phyloP scores from a whole-genome alignment of 2,113 vertebrate species.

The Mustelus asterias region DNA sequence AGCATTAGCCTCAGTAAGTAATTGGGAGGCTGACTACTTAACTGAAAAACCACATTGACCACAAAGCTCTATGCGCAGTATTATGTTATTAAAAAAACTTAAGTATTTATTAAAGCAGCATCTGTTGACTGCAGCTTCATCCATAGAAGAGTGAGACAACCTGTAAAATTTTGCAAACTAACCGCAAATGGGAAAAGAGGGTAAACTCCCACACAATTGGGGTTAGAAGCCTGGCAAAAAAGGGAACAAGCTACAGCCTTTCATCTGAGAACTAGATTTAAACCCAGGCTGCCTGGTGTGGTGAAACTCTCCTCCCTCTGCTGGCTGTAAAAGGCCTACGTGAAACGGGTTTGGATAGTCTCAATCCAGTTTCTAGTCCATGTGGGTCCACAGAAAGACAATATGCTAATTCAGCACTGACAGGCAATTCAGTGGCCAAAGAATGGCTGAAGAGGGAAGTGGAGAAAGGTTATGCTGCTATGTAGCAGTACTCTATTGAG shows the following conservation, averaged over 20 bases:
- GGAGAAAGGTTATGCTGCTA: too few species aligned
- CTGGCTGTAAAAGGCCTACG: neutral
- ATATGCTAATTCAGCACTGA: neutral
- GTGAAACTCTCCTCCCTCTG: neutral
- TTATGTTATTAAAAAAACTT: slow-evolving; percentile 11
- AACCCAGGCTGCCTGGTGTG: neutral
- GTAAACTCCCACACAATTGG: neutral
- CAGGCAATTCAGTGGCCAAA: neutral
- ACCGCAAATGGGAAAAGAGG: neutral
- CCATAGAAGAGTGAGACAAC: neutral
- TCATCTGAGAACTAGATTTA: neutral
- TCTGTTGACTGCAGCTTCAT: neutral
- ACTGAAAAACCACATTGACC: slow-evolving; percentile 2
- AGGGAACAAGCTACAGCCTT: neutral
- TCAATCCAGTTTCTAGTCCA: neutral
- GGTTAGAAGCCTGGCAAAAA: neutral
- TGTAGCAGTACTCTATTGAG: neutral
- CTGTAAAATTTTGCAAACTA: neutral
- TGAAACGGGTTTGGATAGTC: neutral
- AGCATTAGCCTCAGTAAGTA: slow-evolving; percentile 29
- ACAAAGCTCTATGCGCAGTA: neutral
- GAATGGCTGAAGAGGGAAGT: neutral
- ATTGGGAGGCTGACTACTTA: slow-evolving; percentile 12
- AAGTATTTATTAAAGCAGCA: slow-evolving; percentile 13
- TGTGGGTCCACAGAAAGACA: neutral